phyloP scores from a whole-genome alignment of 2,113 vertebrate species.

The Anser cygnoides region DNA sequence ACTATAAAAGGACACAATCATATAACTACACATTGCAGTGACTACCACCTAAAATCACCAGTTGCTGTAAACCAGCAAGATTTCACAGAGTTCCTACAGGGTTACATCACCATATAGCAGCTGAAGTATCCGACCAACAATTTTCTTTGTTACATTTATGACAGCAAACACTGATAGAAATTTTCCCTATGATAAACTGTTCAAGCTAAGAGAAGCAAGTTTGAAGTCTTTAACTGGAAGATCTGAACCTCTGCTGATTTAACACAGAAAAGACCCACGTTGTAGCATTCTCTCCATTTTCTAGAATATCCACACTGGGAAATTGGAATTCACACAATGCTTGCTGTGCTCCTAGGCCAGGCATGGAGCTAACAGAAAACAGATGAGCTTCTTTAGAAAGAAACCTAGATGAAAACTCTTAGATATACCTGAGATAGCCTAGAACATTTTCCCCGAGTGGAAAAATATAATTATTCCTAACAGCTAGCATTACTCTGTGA shows the following conservation, averaged over 20 bases:
- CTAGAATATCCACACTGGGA: neutral
- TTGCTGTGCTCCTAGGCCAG: neutral
- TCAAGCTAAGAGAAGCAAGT: neutral
- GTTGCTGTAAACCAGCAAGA: neutral
- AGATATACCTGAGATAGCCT: neutral
- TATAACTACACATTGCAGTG: neutral
- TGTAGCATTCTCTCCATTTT: neutral
- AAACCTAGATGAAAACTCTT: neutral
- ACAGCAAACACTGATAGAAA: neutral
- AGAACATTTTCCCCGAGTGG: neutral
- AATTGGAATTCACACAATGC: neutral
- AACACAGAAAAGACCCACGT: neutral
- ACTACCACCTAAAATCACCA: neutral
- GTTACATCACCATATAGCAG: neutral
- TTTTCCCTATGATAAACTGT: neutral
- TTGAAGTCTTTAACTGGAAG: neutral
- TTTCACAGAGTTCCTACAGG: neutral
- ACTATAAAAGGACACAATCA: neutral
- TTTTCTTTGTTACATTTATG: neutral
- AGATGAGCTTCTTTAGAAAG: neutral
- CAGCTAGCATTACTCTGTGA: neutral
- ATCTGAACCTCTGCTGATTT: neutral
- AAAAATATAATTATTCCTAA: neutral
- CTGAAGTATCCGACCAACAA: neutral
- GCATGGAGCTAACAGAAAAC: neutral